Evolutionary conservation across 2,113 vertebrate genomes (phyloP).

Genomic region (Laticauda colubrina): DNA sequence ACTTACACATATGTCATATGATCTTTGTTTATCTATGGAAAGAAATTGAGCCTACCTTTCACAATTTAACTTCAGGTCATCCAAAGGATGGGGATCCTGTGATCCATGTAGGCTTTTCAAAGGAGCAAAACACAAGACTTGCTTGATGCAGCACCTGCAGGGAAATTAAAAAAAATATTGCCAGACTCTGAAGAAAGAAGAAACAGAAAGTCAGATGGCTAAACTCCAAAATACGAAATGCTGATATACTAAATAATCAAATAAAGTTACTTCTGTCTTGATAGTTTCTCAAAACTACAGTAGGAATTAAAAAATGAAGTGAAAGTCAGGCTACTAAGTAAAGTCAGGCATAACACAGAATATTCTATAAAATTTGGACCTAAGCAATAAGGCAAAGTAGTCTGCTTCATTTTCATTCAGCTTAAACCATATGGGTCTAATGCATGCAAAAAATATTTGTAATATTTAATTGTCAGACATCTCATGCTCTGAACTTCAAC

Average conservation of each 20-base stretch:
- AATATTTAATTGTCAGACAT: background rate
- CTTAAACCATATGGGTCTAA: constrained; percentile 35
- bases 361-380: background rate
- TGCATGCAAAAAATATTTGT: background rate
- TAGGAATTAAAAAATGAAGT: background rate
- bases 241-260: constrained; percentile 61
- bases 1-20: constrained; percentile 71
- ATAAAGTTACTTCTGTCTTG: constrained; percentile 24
- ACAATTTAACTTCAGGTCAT: constrained; percentile 86
- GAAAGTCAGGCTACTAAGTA: background rate
- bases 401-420: constrained; percentile 20
- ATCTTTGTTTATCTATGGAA: constrained; percentile 83
- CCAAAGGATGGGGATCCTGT: constrained; percentile 86
- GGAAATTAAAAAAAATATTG: constrained; percentile 78
- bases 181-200: constrained; percentile 71
- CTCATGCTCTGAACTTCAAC: background rate
- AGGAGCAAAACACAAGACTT: constrained; percentile 84
- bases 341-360: background rate
- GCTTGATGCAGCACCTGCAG: constrained; percentile 97
- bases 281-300: constrained; percentile 35
- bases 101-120: constrained; percentile 82
- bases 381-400: background rate
- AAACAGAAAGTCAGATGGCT: constrained; percentile 66
- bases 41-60: constrained; percentile 87
- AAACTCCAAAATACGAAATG: constrained; percentile 61